Evolutionary conservation across 2,113 vertebrate species (phyloP).

Genomic region (Tamias sibiricus): DNA sequence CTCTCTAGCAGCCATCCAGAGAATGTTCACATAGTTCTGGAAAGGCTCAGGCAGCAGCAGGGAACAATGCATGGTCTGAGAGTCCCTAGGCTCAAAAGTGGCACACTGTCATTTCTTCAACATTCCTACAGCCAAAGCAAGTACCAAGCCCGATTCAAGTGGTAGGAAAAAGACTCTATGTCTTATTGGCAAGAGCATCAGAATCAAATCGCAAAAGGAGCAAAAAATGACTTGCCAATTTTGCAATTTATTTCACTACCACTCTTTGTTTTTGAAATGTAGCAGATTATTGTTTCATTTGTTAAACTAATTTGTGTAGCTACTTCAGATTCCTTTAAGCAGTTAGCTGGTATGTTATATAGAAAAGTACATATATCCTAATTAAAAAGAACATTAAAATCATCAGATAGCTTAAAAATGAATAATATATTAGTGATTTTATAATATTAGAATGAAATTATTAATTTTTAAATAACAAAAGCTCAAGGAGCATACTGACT

Average conservation of each 20-base stretch:
- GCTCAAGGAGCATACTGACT: slow-evolving; percentile 69
- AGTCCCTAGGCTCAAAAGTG: neutral
- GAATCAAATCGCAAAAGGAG: neutral
- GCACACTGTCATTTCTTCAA: neutral
- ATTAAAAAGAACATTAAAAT: neutral
- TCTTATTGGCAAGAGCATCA: neutral
- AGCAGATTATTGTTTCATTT: neutral
- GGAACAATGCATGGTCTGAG: neutral
- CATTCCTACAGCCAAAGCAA: neutral
- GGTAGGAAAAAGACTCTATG: neutral
- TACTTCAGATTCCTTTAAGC: slow-evolving; percentile 58
- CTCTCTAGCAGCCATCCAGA: neutral
- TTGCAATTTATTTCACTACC: slow-evolving; percentile 1
- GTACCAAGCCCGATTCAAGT: neutral
- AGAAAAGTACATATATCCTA: slow-evolving; percentile 6
- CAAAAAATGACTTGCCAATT: neutral
- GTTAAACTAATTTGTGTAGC: neutral
- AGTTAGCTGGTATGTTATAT: slow-evolving; percentile 43
- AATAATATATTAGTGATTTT: slow-evolving; percentile 61
- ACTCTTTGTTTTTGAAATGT: slow-evolving; percentile 2
- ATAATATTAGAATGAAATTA: slow-evolving; percentile 64
- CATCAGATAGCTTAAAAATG: slow-evolving; percentile 45
- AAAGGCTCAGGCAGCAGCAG: neutral
- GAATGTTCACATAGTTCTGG: neutral
- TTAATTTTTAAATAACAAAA: slow-evolving; percentile 80